Conservation (phyloP, 2,888 invertebrate genomes). For the Amphiduros pacificus region DNA sequence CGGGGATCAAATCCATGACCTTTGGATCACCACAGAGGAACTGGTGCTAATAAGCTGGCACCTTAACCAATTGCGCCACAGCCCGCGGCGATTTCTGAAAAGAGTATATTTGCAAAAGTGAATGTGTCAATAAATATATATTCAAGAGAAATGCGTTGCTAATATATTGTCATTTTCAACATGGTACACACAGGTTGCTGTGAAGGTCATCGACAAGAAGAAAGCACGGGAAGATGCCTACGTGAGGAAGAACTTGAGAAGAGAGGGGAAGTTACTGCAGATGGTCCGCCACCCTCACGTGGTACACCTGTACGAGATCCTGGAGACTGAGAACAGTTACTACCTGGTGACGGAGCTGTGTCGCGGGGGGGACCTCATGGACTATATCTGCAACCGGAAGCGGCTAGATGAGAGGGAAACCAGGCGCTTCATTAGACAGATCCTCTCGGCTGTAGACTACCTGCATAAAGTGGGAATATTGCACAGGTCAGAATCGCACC, state of each 20-base stretch:
- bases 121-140: too few species aligned
- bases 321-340: constrained; percentile 59
- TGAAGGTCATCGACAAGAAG: constrained; percentile 58
- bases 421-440: constrained; percentile 50
- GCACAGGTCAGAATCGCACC: constrained; percentile 50
- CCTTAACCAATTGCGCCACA: too few species aligned
- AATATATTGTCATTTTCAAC: neutral
- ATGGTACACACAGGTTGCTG: constrained; percentile 43
- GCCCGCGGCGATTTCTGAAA: too few species aligned
- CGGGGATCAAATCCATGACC: too few species aligned
- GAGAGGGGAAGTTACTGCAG: constrained; percentile 55
- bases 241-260: constrained; percentile 52
- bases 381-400: constrained; percentile 50
- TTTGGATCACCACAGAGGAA: too few species aligned
- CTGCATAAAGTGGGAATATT: constrained; percentile 54
- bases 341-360: constrained; percentile 57
- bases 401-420: constrained; percentile 49
- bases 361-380: constrained; percentile 56
- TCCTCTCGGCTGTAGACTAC: constrained; percentile 55
- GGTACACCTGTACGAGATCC: constrained; percentile 52
- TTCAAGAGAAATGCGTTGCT: neutral
- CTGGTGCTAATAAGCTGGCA: too few species aligned
- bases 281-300: constrained; percentile 53
- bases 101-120: too few species aligned
- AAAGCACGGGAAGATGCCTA: constrained; percentile 53